Evolutionary conservation across 2,113 vertebrate genomes (phyloP), one percentile per base, ranked within the genome.

Genomic region (Ictalurus furcatus): DNA sequence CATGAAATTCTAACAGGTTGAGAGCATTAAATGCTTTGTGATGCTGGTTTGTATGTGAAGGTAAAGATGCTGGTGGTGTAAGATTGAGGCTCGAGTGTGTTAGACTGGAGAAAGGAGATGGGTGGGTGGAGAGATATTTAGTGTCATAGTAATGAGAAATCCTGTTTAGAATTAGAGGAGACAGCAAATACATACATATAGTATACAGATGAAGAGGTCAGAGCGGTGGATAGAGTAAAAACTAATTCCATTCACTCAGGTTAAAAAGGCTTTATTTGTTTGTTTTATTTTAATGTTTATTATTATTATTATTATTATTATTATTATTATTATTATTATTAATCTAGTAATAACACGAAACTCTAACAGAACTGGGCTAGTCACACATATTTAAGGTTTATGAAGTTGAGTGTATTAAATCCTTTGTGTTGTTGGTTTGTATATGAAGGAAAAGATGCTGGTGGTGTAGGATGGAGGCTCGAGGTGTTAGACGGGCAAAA

Each of bases 111-210:
- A 71, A 78, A 80, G 23, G 74, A 59, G n/a, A 87, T 76, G 85
- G 71, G 56, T 84, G 73, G 88, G 54, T 90, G 88, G 90, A 48
- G 85, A 90, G 84, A 90, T 92, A 7, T 48, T 48, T 6, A 48
- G 44, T 44, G 44, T 44, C 4, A 44, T 40, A 40, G 2, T 40
- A 40, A 40, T 40, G 6, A 44, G 44, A 44, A 44, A 6, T 44
- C 44, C 44, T 0, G 6, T 44, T 4, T 44, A 44, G 6, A 44
- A 5, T 7, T 52, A 52, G 48, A 52, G 48, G 48, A 52, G 48
- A 9, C 48, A 52, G 48, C 48, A 52, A 52, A 52, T 52, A 52
- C 48, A 52, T 52, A 1, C 9, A 11, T 52, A 11, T 52, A 52
- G 8, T 52, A 52, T 52, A 52, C 48, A 52, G 48, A 52, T 52